These are phyloP conservation scores for Tipula vernalis DNA, from an alignment of 2,888 invertebrate genomes.

Conservation along the genomic window DNA sequence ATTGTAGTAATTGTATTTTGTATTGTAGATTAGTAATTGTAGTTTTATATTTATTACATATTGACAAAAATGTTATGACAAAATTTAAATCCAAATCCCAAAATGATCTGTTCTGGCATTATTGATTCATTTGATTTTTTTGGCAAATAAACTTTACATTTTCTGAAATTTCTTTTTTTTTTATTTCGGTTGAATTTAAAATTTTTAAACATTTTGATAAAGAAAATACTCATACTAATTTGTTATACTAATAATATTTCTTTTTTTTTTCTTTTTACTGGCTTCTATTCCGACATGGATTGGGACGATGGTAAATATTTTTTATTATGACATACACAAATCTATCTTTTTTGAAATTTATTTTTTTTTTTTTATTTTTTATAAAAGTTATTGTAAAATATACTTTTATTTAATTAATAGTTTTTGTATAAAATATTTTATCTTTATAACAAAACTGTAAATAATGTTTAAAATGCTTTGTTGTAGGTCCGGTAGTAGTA, in stretches of 20 bases:
- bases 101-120: not conserved
- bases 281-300: conserved; percentile 49
- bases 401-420: not conserved
- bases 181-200: not conserved
- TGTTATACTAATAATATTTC: conserved; percentile 8
- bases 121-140: conserved; percentile 5
- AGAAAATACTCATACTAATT: not conserved
- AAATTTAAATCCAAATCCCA: conserved; percentile 6
- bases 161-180: not conserved
- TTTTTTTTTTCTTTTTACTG: conserved; percentile 34
- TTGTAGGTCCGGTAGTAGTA: conserved; percentile 24
- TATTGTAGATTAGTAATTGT: not conserved
- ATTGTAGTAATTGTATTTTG: not conserved
- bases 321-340: conserved; percentile 7
- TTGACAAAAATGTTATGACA: conserved; percentile 8
- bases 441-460: not conserved
- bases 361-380: conserved; percentile 7
- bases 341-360: not conserved
- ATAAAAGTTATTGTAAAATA: not conserved
- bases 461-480: not conserved
- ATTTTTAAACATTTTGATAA: not conserved
- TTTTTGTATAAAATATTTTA: too few relatives aligned
- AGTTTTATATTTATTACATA: not conserved
- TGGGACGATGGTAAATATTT: conserved; percentile 47
- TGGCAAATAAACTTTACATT: not conserved